phyloP scores from a whole-genome alignment of 2,888 invertebrate genomes.

The Copidosoma aretas region DNA sequence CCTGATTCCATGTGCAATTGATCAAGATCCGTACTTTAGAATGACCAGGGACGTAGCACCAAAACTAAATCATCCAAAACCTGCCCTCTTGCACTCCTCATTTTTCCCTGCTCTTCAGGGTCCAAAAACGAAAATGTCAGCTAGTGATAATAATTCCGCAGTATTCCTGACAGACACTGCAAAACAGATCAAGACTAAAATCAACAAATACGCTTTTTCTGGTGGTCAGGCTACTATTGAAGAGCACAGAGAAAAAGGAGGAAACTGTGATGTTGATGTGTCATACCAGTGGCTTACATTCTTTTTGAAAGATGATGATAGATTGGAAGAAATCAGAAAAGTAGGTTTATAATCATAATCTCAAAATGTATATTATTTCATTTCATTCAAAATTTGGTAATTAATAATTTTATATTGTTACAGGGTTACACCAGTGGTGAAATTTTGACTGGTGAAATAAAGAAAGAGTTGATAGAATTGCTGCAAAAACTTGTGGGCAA shows the following conservation, averaged over 20 bases:
- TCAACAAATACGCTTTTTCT: conserved; percentile 96
- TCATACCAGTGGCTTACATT: conserved; percentile 93
- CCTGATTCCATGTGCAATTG: conserved; percentile 97
- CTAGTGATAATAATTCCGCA: conserved; percentile 91
- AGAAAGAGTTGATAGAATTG: conserved; percentile 85
- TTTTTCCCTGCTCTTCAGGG: conserved; percentile 96
- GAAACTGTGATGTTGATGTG: conserved; percentile 96
- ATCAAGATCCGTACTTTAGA: conserved; percentile 99
- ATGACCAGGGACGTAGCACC: conserved; percentile 95
- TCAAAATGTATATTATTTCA: neutral
- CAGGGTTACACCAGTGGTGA: conserved; percentile 85
- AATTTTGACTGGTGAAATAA: conserved; percentile 92
- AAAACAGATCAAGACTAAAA: conserved; percentile 95
- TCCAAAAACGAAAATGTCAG: conserved; percentile 97
- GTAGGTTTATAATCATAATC: conserved; percentile 58
- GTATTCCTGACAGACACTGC: conserved; percentile 94
- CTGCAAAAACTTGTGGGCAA: conserved; percentile 79
- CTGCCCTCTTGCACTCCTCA: conserved; percentile 83
- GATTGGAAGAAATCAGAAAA: conserved; percentile 76
- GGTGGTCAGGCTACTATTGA: conserved; percentile 94
- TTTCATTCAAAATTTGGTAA: conserved; percentile 7
- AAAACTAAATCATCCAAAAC: conserved; percentile 84
- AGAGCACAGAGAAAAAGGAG: conserved; percentile 88
- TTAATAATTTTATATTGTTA: conserved; percentile 28
- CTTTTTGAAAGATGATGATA: conserved; percentile 92